Evolutionary conservation across 2,113 vertebrate species (phyloP).

Genomic region (Elephantulus edwardii): DNA sequence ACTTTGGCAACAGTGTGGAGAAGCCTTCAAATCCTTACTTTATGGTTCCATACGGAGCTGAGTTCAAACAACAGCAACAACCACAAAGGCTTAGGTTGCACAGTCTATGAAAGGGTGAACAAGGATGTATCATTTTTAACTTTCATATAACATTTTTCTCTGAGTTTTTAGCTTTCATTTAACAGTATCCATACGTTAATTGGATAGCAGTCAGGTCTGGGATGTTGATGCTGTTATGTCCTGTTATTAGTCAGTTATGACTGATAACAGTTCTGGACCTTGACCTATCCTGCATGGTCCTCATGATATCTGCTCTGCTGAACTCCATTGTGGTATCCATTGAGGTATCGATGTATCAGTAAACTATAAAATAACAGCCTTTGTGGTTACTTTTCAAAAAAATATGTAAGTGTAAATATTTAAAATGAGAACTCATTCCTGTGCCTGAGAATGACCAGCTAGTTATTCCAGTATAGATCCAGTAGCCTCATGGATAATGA

Average conservation of each 20-base stretch:
- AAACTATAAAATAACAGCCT: background rate
- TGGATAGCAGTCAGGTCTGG: too few species aligned
- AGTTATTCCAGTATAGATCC: background rate
- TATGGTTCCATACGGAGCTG: slow-evolving; percentile 69
- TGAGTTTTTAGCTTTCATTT: background rate
- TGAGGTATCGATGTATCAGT: background rate
- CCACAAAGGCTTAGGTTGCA: slow-evolving; percentile 68
- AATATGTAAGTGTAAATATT: background rate
- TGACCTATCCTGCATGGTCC: too few species aligned
- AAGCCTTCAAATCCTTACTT: slow-evolving; percentile 67
- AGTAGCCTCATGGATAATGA: too few species aligned
- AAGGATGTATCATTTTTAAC: slow-evolving; percentile 31
- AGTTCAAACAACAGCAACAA: slow-evolving; percentile 61
- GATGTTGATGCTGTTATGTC: too few species aligned
- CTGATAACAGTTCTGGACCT: too few species aligned
- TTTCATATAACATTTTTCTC: slow-evolving; percentile 37
- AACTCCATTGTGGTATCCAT: too few species aligned
- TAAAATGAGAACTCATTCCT: background rate
- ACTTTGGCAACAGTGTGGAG: slow-evolving; percentile 42
- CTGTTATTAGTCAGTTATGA: too few species aligned
- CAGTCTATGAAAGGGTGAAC: slow-evolving; percentile 52
- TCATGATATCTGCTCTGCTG: too few species aligned
- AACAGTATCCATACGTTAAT: too few species aligned
- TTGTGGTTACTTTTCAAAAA: background rate
- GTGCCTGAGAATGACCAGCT: background rate